Conservation (phyloP, 2,797 vertebrate species). For the Bovichtus variegatus region DNA sequence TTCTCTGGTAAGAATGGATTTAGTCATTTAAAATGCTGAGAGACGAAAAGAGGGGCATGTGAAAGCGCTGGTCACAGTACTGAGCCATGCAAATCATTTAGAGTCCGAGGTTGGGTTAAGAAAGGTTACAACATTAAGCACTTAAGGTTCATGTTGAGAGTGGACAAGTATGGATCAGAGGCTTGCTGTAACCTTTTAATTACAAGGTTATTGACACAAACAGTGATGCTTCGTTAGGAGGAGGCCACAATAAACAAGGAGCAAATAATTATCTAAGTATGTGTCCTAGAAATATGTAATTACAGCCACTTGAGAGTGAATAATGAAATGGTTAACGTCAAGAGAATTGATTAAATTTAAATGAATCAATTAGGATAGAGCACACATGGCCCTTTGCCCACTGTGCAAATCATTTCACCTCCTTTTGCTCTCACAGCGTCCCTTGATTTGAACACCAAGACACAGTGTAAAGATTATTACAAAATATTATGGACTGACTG, state of each 20-base stretch:
- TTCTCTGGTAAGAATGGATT: constrained; percentile 89
- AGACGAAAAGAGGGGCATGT: not conserved
- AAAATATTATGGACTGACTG: not conserved
- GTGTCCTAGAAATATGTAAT: constrained; percentile 21
- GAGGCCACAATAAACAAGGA: not conserved
- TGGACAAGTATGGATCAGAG: not conserved
- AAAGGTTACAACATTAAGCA: constrained; percentile 4
- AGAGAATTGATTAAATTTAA: constrained; percentile 31
- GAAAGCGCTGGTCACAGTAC: not conserved
- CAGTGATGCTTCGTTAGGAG: not conserved
- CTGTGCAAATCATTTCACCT: constrained; percentile 26
- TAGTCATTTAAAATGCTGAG: not conserved
- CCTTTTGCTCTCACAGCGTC: not conserved
- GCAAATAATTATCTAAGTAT: not conserved
- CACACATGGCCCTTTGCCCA: constrained; percentile 15
- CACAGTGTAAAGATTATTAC: not conserved
- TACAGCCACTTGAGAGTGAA: constrained; percentile 5
- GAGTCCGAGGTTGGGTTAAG: not conserved
- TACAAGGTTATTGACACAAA: constrained; percentile 11
- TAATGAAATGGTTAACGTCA: constrained; percentile 20
- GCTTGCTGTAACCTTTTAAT: not conserved
- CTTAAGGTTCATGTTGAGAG: constrained; percentile 1
- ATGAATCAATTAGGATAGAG: constrained; percentile 18
- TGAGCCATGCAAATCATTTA: not conserved
- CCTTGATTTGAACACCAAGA: constrained; percentile 13